Evolutionary conservation across 2,888 invertebrate genomes (phyloP), one percentile per base, ranked within the genome.

Genomic region (Eupithecia centaureata): DNA sequence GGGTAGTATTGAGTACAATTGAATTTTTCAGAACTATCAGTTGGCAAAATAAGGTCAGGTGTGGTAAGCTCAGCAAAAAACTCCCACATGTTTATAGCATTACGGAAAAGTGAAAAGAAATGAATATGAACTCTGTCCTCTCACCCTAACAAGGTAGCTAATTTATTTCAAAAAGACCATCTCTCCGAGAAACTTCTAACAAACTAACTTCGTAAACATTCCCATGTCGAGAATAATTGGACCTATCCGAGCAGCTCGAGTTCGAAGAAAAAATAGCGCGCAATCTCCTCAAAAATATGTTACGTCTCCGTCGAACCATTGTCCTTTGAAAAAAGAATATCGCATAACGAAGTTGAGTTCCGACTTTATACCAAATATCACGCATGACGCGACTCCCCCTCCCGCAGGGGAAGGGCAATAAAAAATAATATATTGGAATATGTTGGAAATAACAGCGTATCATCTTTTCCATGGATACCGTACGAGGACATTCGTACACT

Each of bases 381-480:
- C 91, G 93, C 92, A 92, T 92, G 92, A 91, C 91, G 89, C 88
- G 82, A 82, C 84, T 78, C 81, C 84, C 87, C 86, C 79, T 76
- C 83, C 82, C 71, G 52, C 61, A 69, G 65, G 63, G 71, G 87
- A 89, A 83, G 85, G 89, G 92, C 91, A 92, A 94, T 94, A 94
- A 94, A 94, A 94, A 93, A 94, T 94, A 94, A 94, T 93, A 94
- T 94, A 94, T 94, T 93, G 94, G 93, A 94, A 93, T 94, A 93
- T 93, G 93, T 92, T 94, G 92, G 91, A 91, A 92, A 93, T 93
- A 93, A 93, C 93, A 91, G 89, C 87, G 93, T 92, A 93, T 92
- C 91, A 93, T 92, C 89, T 89, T 90, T 87, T 80, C 83, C 88
- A 80, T 85, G 88, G 89, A 87, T 88, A 85, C 87, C 83, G 77